Evolutionary conservation across 2,113 vertebrate genomes (phyloP).

Genomic region (Cervus canadensis): DNA sequence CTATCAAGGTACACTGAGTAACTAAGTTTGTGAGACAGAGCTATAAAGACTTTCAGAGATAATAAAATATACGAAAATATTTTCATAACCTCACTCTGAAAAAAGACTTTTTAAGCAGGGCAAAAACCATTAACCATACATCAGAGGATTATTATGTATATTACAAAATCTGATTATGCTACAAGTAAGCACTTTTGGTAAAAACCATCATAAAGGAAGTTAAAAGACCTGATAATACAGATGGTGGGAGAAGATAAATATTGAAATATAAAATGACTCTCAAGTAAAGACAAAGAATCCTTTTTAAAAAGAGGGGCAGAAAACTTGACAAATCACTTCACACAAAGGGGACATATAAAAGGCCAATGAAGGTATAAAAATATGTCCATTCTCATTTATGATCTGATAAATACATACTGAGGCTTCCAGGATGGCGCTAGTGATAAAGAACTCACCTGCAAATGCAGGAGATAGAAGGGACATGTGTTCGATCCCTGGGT

Average conservation of each 20-base stretch:
- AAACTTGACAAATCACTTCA: neutral
- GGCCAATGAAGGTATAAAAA: neutral
- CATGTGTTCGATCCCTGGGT: neutral
- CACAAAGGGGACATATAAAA: neutral
- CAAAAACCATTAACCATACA: neutral
- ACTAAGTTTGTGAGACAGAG: neutral
- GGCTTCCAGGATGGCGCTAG: neutral
- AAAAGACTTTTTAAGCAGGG: neutral
- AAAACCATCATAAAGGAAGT: neutral
- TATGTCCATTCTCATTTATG: neutral
- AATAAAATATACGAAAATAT: neutral
- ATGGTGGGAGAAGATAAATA: neutral
- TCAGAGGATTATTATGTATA: neutral
- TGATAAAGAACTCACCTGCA: neutral
- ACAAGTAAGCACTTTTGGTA: neutral
- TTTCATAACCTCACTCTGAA: neutral
- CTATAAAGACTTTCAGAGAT: neutral
- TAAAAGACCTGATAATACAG: neutral
- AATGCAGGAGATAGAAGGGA: neutral
- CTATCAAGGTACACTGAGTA: neutral
- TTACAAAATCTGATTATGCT: neutral
- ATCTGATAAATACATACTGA: neutral
- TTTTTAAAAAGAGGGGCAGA: neutral
- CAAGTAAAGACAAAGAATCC: neutral
- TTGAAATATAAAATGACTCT: neutral